Percentiles rank a stretch among this genome's conserved stretches.
These are phyloP conservation scores for Rhincodon typus DNA, from an alignment of 2,797 vertebrate genomes.

Conservation along the genomic window DNA sequence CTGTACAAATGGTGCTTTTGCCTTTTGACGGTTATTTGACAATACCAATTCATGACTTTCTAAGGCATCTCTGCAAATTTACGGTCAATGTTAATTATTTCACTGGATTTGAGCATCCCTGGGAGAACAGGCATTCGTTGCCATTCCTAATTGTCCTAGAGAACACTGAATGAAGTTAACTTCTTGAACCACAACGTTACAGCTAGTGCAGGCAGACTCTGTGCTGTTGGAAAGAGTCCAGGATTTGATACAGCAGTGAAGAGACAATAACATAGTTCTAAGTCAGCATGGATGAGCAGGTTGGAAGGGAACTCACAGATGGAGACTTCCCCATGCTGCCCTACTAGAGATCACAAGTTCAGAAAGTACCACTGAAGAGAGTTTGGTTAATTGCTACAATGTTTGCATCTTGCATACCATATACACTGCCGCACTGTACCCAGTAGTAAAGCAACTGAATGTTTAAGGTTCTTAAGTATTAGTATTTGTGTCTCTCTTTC, in stretches of 20 bases:
- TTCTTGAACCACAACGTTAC: too few species aligned
- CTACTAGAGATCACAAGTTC: not conserved
- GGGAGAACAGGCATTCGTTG: not conserved
- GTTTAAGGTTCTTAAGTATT: not conserved
- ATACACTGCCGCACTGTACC: not conserved
- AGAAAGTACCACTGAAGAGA: not conserved
- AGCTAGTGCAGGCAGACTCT: not conserved
- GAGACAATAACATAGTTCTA: not conserved
- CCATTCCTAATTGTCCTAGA: not conserved
- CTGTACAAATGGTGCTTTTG: not conserved
- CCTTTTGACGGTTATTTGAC: not conserved
- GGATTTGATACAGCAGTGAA: not conserved
- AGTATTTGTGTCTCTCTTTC: not conserved
- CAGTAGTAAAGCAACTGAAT: not conserved
- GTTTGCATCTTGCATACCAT: not conserved
- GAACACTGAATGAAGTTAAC: too few species aligned
- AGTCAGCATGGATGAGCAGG: not conserved
- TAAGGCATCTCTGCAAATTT: not conserved
- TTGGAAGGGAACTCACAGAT: not conserved
- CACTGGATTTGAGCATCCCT: not conserved
- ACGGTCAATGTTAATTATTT: too few species aligned
- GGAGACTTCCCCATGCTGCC: not conserved
- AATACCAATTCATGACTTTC: not conserved
- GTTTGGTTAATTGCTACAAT: not conserved
- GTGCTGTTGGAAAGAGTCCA: not conserved